These are phyloP conservation scores for Pristionchus japonicus DNA, from an alignment of 2,888 invertebrate genomes.

Conservation along the genomic window DNA sequence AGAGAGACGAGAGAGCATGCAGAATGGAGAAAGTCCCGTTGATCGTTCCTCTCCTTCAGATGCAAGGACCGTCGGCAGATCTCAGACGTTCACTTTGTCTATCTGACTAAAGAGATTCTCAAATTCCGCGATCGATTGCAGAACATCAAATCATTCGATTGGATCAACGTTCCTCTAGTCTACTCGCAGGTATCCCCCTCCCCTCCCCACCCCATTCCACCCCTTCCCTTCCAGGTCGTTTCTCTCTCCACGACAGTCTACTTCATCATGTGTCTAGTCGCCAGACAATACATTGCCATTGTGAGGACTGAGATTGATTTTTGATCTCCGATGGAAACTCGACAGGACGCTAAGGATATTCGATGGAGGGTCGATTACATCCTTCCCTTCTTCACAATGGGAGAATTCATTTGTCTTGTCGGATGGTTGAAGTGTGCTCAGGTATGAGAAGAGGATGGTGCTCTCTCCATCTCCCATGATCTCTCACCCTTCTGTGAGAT, in stretches of 20 bases:
- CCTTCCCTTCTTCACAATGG: constrained; percentile 51
- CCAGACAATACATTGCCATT: constrained; percentile 49
- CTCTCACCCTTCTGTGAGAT: too few relatives aligned
- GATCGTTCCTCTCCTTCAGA: not conserved
- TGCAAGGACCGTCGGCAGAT: constrained; percentile 39
- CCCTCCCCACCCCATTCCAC: not conserved
- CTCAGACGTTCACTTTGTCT: constrained; percentile 41
- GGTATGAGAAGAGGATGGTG: not conserved
- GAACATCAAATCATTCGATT: constrained; percentile 63
- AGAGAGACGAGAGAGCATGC: not conserved
- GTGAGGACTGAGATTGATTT: not conserved
- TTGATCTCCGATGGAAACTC: too few relatives aligned
- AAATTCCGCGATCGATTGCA: constrained; percentile 59
- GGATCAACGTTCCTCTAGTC: constrained; percentile 61
- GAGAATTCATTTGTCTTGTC: constrained; percentile 50
- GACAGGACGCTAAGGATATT: not conserved
- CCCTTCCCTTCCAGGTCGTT: constrained; percentile 39
- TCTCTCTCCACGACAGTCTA: constrained; percentile 49
- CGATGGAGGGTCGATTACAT: constrained; percentile 48
- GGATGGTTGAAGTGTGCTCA: constrained; percentile 52
- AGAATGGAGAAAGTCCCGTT: not conserved
- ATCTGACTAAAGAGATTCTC: constrained; percentile 51
- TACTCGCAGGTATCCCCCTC: constrained; percentile 55
- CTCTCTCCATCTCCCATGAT: too few relatives aligned
- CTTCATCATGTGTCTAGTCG: constrained; percentile 50